Base-by-base conservation (phyloP, 1,140 invertebrate genomes). In the Drosophila ohnishii region DNA sequence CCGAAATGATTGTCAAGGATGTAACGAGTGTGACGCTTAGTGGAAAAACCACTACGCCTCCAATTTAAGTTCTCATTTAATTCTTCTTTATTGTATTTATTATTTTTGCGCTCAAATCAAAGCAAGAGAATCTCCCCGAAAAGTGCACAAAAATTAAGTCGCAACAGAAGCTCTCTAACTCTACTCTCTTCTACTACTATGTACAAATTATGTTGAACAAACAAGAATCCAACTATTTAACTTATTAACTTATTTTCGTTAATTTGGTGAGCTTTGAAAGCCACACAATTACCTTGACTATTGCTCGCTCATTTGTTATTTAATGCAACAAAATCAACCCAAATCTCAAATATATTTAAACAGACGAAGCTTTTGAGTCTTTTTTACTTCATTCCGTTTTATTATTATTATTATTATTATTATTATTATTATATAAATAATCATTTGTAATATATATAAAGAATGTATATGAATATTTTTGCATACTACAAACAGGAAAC, bases 1-100 rank as follows among this genome's bases (percentile, higher is more conserved):
- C 97, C 19, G 96, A 97, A 92, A 98, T 97, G 96, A 98, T 98
- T 84, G 95, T 98, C 35, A 97, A 96, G 92, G 97, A 98, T 93
- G 96, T 98, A 34, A 97, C 96, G 32, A 96, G 94, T 89, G 93
- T 98, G 65, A 98, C 97, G 28, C 93, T 96, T 90, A 94, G 93
- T 72, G 92, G 62, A 13, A 63, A 35, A 9, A 48, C 40, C 16
- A 5, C 32, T 14, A 28, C 40, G 14, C 11, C 25, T 16, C 45
- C 40, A 73, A 71, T 35, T 72, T 71, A 50, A n/a, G 57, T 58
- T 72, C 51, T 30, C 13, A 42, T 55, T 30, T 50, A 37, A 71
- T 59, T 70, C 40, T 35, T 1, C 11, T 30, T n/a, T 28, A 13
- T 11, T 13, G 19, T 64, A 59, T 59, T 59, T 70, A 58, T 58